Base-by-base conservation (phyloP, 1,140 invertebrate genomes). In the Diorhabda sublineata region DNA sequence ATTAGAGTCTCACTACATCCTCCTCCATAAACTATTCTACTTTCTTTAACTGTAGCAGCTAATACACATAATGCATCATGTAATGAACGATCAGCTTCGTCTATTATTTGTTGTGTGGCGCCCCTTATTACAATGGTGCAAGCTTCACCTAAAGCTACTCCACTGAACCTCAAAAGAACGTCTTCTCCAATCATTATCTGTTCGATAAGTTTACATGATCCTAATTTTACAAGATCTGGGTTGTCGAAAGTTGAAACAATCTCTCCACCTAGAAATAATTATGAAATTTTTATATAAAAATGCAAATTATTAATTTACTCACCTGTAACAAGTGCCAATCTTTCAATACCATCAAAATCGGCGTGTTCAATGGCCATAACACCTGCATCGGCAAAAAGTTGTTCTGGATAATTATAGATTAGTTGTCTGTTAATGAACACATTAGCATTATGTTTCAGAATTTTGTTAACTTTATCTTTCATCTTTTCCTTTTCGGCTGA, bases 291-390 rank as follows among this genome's bases (percentile, higher is more conserved):
- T 7, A 60, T 42, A 11, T 11, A 11, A 63, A 26, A 63, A 45
- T 9, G 0, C 9, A 57, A 3, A 52, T 52, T 4, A 52, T 4
- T 3, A 52, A 52, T 6, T 52, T 3, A 52, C 47, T n/a, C 47
- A 61, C 96, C 97, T 75, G 97, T 98, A 2, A 99, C 98, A 4
- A 99, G 87, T 56, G 97, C 96, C 26, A 99, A 84, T 72, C 97
- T 87, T 82, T 99, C 98, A 78, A 99, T 98, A 60, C 98, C 98
- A 84, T 99, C 97, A 82, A 99, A 99, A 82, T 99, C 98, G 6
- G 98, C 98, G 84, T 99, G 98, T 81, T 99, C 98, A 80, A 99
- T 99, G 0, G 98, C 97, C 98, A 99, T 99, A 1, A 99, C 88
- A 68, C 94, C 93, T 70, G 95, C 93, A 87, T 99, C 98, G 64